A percentile compares a stretch with the other conserved stretches of the same genome.
Conservation (phyloP, 2,888 invertebrate genomes). For the Byasa hedistus region DNA sequence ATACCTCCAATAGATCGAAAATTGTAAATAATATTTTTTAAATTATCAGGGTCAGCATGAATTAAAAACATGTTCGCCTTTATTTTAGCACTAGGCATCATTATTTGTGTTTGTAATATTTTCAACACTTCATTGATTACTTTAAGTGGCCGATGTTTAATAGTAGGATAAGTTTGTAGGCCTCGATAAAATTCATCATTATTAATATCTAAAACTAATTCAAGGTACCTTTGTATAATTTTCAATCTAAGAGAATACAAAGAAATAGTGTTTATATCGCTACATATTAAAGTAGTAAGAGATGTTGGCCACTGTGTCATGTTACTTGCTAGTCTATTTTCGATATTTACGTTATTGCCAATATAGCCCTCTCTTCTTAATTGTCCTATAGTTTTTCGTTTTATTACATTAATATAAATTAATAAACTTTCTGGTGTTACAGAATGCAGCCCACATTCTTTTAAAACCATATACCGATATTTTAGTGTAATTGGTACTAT, state of each 20-base stretch:
- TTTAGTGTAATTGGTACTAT: slow-evolving; percentile 62
- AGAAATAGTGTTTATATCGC: slow-evolving; percentile 54
- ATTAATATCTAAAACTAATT: slow-evolving; percentile 62
- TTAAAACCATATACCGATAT: slow-evolving; percentile 59
- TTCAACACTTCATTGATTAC: slow-evolving; percentile 61
- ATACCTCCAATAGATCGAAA: slow-evolving; percentile 63
- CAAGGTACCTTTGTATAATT: slow-evolving; percentile 70
- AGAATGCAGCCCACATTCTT: slow-evolving; percentile 64
- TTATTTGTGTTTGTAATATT: slow-evolving; percentile 58
- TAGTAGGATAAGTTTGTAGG: slow-evolving; percentile 65
- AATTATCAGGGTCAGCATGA: slow-evolving; percentile 67
- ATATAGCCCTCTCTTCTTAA: slow-evolving; percentile 53
- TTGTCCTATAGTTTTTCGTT: slow-evolving; percentile 55
- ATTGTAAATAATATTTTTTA: slow-evolving; percentile 58
- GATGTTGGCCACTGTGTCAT: slow-evolving; percentile 76
- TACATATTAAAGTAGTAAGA: slow-evolving; percentile 61
- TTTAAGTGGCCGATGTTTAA: slow-evolving; percentile 68
- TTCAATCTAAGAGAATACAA: slow-evolving; percentile 59
- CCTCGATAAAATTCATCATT: slow-evolving; percentile 63
- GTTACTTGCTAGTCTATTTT: slow-evolving; percentile 64
- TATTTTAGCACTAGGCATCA: slow-evolving; percentile 63
- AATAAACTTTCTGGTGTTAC: slow-evolving; percentile 47
- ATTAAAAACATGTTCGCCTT: slow-evolving; percentile 68
- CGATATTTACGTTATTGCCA: slow-evolving; percentile 52
- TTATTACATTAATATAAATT: slow-evolving; percentile 57